Conservation (phyloP, 1,140 invertebrate species). For the Atta cephalotes region DNA sequence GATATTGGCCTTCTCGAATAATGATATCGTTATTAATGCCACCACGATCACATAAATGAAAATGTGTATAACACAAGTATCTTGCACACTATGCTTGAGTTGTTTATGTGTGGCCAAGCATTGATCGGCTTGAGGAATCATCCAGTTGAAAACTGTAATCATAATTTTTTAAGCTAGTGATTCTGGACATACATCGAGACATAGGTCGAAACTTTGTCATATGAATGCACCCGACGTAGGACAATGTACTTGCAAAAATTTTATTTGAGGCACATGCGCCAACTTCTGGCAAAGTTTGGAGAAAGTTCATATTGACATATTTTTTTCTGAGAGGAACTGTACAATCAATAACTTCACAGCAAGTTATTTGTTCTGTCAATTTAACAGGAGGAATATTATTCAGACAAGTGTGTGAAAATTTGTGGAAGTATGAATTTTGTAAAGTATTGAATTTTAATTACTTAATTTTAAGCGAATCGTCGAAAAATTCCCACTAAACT, state of each 20-base stretch:
- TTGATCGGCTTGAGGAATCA: conserved; percentile 61
- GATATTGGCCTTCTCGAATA: conserved; percentile 65
- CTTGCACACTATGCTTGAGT: not conserved
- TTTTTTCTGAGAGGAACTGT: not conserved
- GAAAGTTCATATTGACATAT: not conserved
- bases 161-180: not conserved
- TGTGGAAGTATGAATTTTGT: not conserved
- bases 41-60: not conserved
- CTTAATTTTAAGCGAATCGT: too few relatives aligned
- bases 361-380: not conserved
- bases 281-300: not conserved
- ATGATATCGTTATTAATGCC: conserved; percentile 36
- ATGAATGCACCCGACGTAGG: not conserved
- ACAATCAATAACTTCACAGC: conserved; percentile 1
- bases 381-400: not conserved
- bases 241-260: not conserved
- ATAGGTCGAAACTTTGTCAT: not conserved
- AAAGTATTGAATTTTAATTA: not conserved
- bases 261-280: conserved; percentile 4
- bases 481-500: not conserved
- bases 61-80: not conserved
- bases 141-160: conserved; percentile 54
- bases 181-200: not conserved
- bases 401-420: not conserved
- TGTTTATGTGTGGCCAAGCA: conserved; percentile 42